A percentile compares a stretch with the other conserved stretches of the same genome.
phyloP scores from a whole-genome alignment of 1,140 invertebrate genomes.

The Saccostrea cuccullata region DNA sequence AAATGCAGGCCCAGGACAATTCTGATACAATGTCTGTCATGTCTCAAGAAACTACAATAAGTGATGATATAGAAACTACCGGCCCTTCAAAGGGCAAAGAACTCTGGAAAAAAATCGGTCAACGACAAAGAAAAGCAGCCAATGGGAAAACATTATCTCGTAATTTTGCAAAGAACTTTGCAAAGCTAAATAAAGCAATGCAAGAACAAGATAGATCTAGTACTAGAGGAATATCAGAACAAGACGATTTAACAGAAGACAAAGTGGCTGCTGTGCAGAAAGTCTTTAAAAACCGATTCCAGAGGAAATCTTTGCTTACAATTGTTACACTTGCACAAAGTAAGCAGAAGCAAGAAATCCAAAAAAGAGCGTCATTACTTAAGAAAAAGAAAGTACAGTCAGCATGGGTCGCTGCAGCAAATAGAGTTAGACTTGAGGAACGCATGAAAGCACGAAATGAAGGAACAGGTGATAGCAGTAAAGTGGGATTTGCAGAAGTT shows the following conservation, averaged over 20 bases:
- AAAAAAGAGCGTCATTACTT: conserved; percentile 46
- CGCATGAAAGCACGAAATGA: not conserved
- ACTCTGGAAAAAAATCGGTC: conserved; percentile 60
- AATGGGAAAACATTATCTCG: conserved; percentile 59
- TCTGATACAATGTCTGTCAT: conserved; percentile 27
- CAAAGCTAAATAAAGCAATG: conserved; percentile 52
- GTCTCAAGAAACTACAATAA: conserved; percentile 32
- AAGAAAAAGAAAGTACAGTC: not conserved
- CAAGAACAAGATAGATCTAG: conserved; percentile 52
- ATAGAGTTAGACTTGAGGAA: not conserved
- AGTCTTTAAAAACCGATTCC: conserved; percentile 54
- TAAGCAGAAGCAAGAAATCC: conserved; percentile 48
- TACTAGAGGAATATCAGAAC: not conserved
- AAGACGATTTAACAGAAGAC: conserved; percentile 27
- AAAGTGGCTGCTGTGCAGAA: conserved; percentile 41
- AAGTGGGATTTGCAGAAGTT: conserved; percentile 4
- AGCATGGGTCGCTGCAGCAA: not conserved
- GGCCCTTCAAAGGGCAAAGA: conserved; percentile 42
- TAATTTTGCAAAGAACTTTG: conserved; percentile 66
- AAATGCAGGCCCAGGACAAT: conserved; percentile 58
- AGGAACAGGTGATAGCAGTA: not conserved
- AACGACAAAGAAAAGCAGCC: conserved; percentile 41
- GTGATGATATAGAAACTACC: conserved; percentile 18
- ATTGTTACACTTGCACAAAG: conserved; percentile 60
- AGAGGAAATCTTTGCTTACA: conserved; percentile 55